Percentiles rank a stretch among this genome's conserved stretches.
phyloP scores from a whole-genome alignment of 2,797 vertebrate genomes.

The Tokudaia muenninki region DNA sequence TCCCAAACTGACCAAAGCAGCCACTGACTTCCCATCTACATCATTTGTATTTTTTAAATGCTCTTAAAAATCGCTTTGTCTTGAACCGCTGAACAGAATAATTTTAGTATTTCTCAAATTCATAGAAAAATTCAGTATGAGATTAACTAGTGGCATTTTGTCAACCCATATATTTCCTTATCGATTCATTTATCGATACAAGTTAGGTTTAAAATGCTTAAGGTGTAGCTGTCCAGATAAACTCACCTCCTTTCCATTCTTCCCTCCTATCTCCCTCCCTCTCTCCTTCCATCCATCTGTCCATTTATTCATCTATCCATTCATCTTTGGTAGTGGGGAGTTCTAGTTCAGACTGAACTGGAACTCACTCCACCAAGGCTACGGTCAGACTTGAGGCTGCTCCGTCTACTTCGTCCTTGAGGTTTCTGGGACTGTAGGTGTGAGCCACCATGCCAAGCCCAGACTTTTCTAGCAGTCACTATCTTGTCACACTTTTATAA shows the following conservation, averaged over 20 bases:
- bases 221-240: background rate
- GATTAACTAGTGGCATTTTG: background rate
- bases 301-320: background rate
- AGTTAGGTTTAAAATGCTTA: conserved; percentile 41
- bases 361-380: background rate
- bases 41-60: conserved; percentile 19
- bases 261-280: background rate
- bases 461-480: background rate
- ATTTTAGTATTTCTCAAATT: conserved; percentile 32
- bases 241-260: background rate
- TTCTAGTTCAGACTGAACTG: background rate
- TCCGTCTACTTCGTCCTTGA: background rate
- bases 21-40: background rate
- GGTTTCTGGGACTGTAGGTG: background rate
- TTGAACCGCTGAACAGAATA: conserved; percentile 31
- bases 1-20: background rate
- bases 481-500: background rate
- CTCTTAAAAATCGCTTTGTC: conserved; percentile 14
- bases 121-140: conserved; percentile 43
- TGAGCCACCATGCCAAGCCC: background rate
- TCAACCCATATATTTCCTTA: conserved; percentile 35
- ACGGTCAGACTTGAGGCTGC: background rate
- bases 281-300: background rate
- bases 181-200: conserved; percentile 37
- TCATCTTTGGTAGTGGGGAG: background rate